Evolutionary conservation across 2,888 invertebrate genomes (phyloP), one percentile per base, ranked within the genome.

Genomic region (Mythimna pallens): DNA sequence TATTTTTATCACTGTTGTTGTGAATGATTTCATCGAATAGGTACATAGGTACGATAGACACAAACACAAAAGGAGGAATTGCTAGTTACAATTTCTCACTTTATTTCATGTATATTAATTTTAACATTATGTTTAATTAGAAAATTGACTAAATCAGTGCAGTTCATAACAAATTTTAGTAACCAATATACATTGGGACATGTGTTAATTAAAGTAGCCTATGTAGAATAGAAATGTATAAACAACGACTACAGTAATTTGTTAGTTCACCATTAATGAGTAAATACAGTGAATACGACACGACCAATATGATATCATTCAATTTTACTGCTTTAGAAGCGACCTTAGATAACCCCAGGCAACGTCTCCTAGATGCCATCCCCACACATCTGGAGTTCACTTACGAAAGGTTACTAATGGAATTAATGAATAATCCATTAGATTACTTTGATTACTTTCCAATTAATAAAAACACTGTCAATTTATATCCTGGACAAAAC

Each of bases 241-340:
- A 92, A 92, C 92, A 93, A 91, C 83, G 84, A 83, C 72, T 83
- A 87, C 90, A 91, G 90, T 93, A 92, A 93, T 94, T 93, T 93
- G 93, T 94, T 93, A 90, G 93, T 92, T 91, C 88, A 91, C 92
- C 91, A 94, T 93, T 94, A 95, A 94, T 94, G 93, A 88, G 93
- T 94, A 94, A 94, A 94, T 93, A 94, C 92, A 93, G 93, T 92
- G 90, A 91, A 93, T 91, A 93, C 91, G 92, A 92, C 92, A 93
- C 91, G 91, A 92, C 92, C 91, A 93, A 93, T 93, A 92, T 86
- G 94, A 94, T 96, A 96, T 95, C 95, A 94, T 96, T 96, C 93
- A 95, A 96, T 95, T 94, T 95, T 95, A 95, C 94, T 95, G 95
- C 95, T 95, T 94, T 93, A 93, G 94, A 94, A 93, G 90, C 92